A percentile compares a stretch with the other conserved stretches of the same genome.
Conservation (phyloP, 1,140 invertebrate species). For the Meloidogyne floridensis region DNA sequence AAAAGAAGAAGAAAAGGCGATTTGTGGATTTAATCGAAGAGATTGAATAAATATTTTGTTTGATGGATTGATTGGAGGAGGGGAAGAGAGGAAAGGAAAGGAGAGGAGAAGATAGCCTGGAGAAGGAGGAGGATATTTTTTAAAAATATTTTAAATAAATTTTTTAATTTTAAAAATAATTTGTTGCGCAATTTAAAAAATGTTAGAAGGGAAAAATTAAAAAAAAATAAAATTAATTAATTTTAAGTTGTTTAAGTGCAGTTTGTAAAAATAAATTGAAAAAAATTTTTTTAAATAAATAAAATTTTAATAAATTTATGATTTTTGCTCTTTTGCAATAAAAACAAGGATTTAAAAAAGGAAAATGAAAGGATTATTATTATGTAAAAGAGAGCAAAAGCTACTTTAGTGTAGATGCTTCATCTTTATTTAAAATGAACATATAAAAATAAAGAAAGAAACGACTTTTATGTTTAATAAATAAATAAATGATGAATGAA, state of each 20-base stretch:
- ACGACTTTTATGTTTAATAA: not conserved
- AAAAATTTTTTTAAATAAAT: too few species aligned
- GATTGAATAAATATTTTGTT: too few species aligned
- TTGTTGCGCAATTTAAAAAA: slow-evolving; percentile 6
- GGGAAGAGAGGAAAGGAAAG: too few species aligned
- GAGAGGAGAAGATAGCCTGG: too few species aligned
- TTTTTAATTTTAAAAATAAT: not conserved
- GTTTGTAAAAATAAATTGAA: too few species aligned
- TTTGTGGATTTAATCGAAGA: too few species aligned
- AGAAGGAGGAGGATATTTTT: not conserved
- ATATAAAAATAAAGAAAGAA: not conserved
- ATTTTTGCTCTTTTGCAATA: not conserved
- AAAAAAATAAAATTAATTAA: not conserved
- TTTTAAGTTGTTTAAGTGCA: too few species aligned
- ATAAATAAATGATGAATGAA: not conserved
- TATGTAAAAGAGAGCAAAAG: not conserved
- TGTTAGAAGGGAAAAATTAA: not conserved
- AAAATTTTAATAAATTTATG: not conserved
- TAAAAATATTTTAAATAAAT: not conserved
- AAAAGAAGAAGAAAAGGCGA: too few species aligned
- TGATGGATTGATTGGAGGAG: too few species aligned
- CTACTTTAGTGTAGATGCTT: not conserved
- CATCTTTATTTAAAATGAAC: too few species aligned
- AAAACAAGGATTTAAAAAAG: not conserved
- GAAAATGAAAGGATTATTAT: slow-evolving; percentile 1